Evolutionary conservation across 2,888 invertebrate genomes (phyloP).

Genomic region (Tachystola acroxantha): DNA sequence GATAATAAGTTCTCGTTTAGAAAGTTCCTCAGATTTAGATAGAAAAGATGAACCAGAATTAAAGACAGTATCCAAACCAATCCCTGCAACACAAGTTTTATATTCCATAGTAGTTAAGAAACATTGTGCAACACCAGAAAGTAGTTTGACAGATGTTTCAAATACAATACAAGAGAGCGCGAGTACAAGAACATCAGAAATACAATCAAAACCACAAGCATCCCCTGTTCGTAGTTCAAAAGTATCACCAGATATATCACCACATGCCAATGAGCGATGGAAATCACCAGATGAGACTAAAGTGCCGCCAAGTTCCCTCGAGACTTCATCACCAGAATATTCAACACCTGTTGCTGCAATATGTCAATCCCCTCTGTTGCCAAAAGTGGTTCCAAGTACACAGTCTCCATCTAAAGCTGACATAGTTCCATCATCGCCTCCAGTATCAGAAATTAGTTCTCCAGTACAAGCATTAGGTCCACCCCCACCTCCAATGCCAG

Average conservation of each 20-base stretch:
- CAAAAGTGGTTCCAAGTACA: slow-evolving; percentile 8
- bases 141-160: slow-evolving; percentile 13
- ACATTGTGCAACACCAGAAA: slow-evolving; percentile 14
- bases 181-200: slow-evolving; percentile 8
- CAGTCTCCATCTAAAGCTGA: slow-evolving; percentile 36
- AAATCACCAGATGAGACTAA: neutral
- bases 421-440: slow-evolving; percentile 38
- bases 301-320: too few species aligned
- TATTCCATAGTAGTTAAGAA: slow-evolving; percentile 32
- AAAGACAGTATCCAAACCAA: slow-evolving; percentile 18
- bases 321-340: too few species aligned
- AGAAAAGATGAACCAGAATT: slow-evolving; percentile 21
- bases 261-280: neutral
- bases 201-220: neutral
- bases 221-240: neutral
- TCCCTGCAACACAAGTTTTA: slow-evolving; percentile 33
- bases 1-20: slow-evolving; percentile 29
- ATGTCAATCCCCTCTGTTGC: neutral
- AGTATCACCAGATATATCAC: neutral
- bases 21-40: slow-evolving; percentile 27
- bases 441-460: slow-evolving; percentile 39
- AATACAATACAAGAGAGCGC: slow-evolving; percentile 5
- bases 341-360: neutral
- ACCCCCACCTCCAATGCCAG: slow-evolving; percentile 44
- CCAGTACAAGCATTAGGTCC: slow-evolving; percentile 46